Percentiles rank a stretch among this genome's conserved stretches.
These are phyloP conservation scores for Parascotia fuliginaria DNA, from an alignment of 2,888 invertebrate species.

Conservation along the genomic window DNA sequence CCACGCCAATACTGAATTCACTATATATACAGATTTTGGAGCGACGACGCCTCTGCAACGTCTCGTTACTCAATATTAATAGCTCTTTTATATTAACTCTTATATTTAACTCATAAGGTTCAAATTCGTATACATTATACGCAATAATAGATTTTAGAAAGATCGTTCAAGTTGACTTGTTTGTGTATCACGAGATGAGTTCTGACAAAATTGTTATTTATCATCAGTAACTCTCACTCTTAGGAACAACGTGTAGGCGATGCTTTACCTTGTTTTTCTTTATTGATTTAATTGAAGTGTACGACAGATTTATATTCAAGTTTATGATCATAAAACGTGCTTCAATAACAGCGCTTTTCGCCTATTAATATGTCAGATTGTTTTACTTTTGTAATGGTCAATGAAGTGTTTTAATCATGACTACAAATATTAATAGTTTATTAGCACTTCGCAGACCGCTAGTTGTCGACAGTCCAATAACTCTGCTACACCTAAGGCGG, in stretches of 20 bases:
- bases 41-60: conserved; percentile 30
- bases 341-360: conserved; percentile 6
- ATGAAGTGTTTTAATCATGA: conserved; percentile 2
- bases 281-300: not conserved
- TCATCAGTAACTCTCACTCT: conserved; percentile 6
- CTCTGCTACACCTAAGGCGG: conserved; percentile 44
- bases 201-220: conserved; percentile 30
- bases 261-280: conserved; percentile 6
- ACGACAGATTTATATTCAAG: conserved; percentile 4
- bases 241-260: conserved; percentile 6
- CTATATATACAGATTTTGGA: conserved; percentile 31
- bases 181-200: conserved; percentile 12
- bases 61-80: conserved; percentile 41
- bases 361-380: conserved; percentile 4
- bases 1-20: conserved; percentile 36
- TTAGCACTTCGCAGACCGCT: conserved; percentile 35
- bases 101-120: conserved; percentile 1
- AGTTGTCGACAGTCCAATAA: conserved; percentile 42
- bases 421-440: conserved; percentile 31
- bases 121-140: not conserved
- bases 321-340: not conserved
- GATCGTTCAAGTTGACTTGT: conserved; percentile 17
- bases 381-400: conserved; percentile 4
- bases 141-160: not conserved
- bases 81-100: conserved; percentile 10